Base-by-base conservation (phyloP, 2,113 vertebrate genomes). In the Scytalopus superciliaris region DNA sequence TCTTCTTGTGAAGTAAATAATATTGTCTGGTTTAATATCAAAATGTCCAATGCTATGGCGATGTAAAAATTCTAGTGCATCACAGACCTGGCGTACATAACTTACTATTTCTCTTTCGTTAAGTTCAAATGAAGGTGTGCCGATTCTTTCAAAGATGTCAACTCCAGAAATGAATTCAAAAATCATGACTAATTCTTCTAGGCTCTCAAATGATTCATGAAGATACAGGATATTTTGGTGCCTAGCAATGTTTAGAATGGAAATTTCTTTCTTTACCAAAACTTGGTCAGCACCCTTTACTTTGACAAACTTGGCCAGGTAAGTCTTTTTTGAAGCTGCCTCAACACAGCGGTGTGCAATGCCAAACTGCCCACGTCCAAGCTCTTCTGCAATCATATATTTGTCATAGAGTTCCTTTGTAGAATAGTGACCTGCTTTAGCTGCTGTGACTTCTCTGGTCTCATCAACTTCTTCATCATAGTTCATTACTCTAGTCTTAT, bases 391-490 rank as follows among this genome's bases (percentile, higher is more conserved):
- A 96, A 99, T 99, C 97, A 99, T 98, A 3, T 99, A 99, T 98
- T 98, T 99, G 86, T 98, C 98, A 91, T 99, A 99, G 80, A 99
- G 95, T 93, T 99, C 99, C 94, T 99, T 99, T 82, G 98, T 98
- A 14, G 98, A 98, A 47, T 98, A 98, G 94, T 99, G 99, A 95
- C 91, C 96, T 87, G 98, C 98, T 98, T 99, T 99, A 89, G 95
- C 84, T 87, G 84, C 98, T 6, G 98, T 97, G 39, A 99, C 96
- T 94, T 97, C 97, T 84, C 97, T 98, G 37, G 97, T 97, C 84
- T 99, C 99, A 74, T 99, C 99, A 69, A 99, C 99, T 97, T 99
- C 99, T 68, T 98, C 98, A 94, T 99, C 99, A 21, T 99, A 99
- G 89, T 99, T 99, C 85, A 99, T 96, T 82, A 99, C 97, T 98